Evolutionary conservation across 1,140 invertebrate genomes (phyloP).

Genomic region (Lasioglossum baleicum): DNA sequence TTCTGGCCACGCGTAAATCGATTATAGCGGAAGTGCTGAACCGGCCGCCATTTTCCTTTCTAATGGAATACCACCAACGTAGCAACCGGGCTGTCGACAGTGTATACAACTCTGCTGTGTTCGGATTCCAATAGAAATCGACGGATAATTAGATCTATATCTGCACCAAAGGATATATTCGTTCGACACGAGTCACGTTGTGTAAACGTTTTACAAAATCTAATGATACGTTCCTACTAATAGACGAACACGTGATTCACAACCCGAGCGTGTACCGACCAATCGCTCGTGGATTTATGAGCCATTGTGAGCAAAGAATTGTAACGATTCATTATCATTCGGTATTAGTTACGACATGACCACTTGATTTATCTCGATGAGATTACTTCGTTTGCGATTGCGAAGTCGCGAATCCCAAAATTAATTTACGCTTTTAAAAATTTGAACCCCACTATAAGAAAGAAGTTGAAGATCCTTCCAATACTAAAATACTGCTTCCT

Average conservation of each 20-base stretch:
- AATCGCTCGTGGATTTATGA: conserved; percentile 51
- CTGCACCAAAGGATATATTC: conserved; percentile 33
- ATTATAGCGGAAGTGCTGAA: conserved; percentile 48
- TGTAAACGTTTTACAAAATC: conserved; percentile 50
- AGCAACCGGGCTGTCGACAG: background rate
- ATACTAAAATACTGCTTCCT: too few relatives aligned
- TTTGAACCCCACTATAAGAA: too few relatives aligned
- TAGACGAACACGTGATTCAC: conserved; percentile 40
- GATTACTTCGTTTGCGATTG: background rate
- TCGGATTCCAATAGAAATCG: conserved; percentile 51
- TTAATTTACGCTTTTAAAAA: too few relatives aligned
- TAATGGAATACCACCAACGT: conserved; percentile 41
- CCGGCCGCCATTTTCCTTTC: conserved; percentile 38
- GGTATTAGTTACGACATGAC: background rate
- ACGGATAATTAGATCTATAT: conserved; percentile 54
- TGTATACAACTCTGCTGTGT: background rate
- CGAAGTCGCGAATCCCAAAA: too few relatives aligned
- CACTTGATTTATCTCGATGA: background rate
- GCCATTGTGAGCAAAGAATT: conserved; percentile 43
- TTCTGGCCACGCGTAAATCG: conserved; percentile 9
- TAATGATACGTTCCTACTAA: conserved; percentile 59
- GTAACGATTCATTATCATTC: conserved; percentile 26
- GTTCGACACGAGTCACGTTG: conserved; percentile 27
- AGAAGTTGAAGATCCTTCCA: too few relatives aligned
- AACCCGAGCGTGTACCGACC: conserved; percentile 52